Percentiles rank a stretch among this genome's conserved stretches.
These are phyloP conservation scores for Dichetophora obliterata DNA, from an alignment of 2,888 invertebrate genomes.

Conservation along the genomic window DNA sequence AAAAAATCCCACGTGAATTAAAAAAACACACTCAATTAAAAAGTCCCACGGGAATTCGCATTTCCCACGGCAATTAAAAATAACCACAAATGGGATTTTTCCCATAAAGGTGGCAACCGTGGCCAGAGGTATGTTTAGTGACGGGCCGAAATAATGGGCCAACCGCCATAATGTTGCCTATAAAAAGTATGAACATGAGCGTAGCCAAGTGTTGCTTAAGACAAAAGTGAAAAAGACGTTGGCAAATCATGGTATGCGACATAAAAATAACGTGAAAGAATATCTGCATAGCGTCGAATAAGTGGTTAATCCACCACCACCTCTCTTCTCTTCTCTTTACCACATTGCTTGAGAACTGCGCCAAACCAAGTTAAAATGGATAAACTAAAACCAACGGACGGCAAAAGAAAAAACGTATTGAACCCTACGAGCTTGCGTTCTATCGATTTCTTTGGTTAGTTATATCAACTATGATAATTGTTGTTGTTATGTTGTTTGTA, in stretches of 20 bases:
- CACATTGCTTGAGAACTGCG: background rate
- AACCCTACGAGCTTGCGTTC: slow-evolving; percentile 11
- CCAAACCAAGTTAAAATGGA: background rate
- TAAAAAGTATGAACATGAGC: too few relatives aligned
- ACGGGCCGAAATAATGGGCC: too few relatives aligned
- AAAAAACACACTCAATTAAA: too few relatives aligned
- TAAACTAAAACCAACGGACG: background rate
- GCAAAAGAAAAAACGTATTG: background rate
- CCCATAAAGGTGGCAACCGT: too few relatives aligned
- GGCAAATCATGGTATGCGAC: slow-evolving; percentile 11
- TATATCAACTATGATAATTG: background rate
- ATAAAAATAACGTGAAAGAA: slow-evolving; percentile 12
- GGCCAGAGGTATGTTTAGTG: too few relatives aligned
- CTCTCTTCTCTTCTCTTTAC: background rate
- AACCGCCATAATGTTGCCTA: too few relatives aligned
- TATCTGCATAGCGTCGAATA: slow-evolving; percentile 20
- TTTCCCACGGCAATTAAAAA: too few relatives aligned
- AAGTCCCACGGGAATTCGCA: too few relatives aligned
- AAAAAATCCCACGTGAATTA: too few relatives aligned
- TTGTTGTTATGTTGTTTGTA: background rate
- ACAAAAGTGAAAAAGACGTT: background rate
- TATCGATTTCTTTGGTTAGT: background rate
- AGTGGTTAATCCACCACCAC: background rate
- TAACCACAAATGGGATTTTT: too few relatives aligned
- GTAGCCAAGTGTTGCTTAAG: too few relatives aligned